Evolutionary conservation across 23 tunicate genomes (phyloP), one percentile per base, ranked within the genome.

Genomic region (Ciona savignyi): DNA sequence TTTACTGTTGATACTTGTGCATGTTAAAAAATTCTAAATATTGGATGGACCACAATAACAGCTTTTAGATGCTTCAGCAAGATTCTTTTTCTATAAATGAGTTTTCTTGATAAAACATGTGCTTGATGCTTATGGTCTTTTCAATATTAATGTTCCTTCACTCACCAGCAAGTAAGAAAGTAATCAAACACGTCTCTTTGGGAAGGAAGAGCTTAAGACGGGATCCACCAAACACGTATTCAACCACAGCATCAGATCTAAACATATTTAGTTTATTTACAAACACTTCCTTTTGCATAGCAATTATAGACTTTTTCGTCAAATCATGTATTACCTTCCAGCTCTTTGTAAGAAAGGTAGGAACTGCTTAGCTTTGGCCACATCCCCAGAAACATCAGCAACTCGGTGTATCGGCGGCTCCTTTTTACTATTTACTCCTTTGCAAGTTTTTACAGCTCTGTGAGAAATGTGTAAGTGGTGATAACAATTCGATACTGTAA

Each of bases 211-310:
- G 77, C 68, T 93, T 93, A n/a, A 93, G 79, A 2, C 98, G 67
- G 1, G 98, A 93, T 73, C 98, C 98, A 1, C 94, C 82, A 81
- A 93, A 93, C 21, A 93, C 95, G 71, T 93, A 86, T 35, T 93
- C 98, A 31, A 93, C 98, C 30, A 93, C 78, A 6, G 98, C 98
- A 60, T 93, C 98, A 2, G 88, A 80, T 66, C 93, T 92, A 71
- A n/a, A 48, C 22, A 30, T 20, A 83, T 15, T 11, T 20, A 11
- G 61, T 11, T 49, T 49, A 20, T 11, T 49, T 49, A 49, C 15
- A 11, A 49, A 11, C 61, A 49, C 20, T 49, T 49, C 20, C 20
- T 49, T 49, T 49, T 11, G 20, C 15, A 49, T 11, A 49, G 20
- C 19, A 49, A 49, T 11, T 20, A 49, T 11, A 49, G 61, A 49